Evolutionary conservation across 2,113 vertebrate genomes (phyloP).

Genomic region (Fulmarus glacialis): DNA sequence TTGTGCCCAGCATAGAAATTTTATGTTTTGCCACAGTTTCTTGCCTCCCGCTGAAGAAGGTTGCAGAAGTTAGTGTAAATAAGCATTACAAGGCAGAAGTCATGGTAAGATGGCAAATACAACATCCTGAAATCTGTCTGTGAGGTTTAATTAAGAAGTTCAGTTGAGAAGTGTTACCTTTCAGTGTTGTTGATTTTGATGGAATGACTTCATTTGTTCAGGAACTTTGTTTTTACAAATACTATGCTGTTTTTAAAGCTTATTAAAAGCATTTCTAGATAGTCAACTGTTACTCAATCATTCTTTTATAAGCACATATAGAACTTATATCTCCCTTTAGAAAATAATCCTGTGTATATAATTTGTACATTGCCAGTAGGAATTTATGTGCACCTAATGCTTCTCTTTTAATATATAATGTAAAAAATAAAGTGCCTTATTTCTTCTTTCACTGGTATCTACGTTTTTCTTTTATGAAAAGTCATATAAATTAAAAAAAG

Average conservation of each 20-base stretch:
- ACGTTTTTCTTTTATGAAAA: background rate
- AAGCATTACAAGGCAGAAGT: background rate
- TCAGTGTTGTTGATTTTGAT: background rate
- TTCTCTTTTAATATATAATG: background rate
- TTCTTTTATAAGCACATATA: background rate
- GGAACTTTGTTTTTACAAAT: background rate
- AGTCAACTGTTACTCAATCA: background rate
- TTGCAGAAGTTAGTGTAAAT: background rate
- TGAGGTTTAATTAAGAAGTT: background rate
- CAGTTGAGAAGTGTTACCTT: background rate
- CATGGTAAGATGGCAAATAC: background rate
- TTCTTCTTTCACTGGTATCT: background rate
- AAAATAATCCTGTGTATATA: background rate
- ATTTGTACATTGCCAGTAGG: background rate
- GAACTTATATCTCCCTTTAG: background rate
- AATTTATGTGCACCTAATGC: background rate
- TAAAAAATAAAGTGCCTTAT: background rate
- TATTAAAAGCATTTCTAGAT: background rate
- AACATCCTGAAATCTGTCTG: background rate
- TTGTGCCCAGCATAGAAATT: accelerated
- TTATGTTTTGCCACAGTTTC: background rate
- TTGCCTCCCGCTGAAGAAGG: background rate
- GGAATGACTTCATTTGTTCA: background rate
- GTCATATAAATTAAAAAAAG: background rate
- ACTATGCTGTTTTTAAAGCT: background rate